Evolutionary conservation across 2,797 vertebrate species (phyloP), one percentile per base, ranked within the genome.

Genomic region (Dipus sagitta): DNA sequence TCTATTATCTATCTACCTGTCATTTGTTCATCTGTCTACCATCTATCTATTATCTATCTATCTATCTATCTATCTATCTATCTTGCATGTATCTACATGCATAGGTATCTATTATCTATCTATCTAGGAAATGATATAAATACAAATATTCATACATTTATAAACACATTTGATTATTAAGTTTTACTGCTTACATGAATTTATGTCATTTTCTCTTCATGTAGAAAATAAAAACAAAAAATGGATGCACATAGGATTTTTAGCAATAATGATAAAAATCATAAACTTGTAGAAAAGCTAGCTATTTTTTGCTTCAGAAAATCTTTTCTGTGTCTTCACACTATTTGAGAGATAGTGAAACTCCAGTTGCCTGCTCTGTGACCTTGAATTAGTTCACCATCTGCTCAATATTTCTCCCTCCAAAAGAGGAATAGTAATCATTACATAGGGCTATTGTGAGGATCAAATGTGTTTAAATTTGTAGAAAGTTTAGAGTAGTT

Each of bases 391-490:
- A 60, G 20, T 77, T 65, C 88, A 86, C 30, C 2, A 34, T 89
- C 34, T 67, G 26, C 10, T 76, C 32, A n/a, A 71, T 30, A 60
- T 32, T 67, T 83, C 32, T 86, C 2, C 68, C 60, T 78, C 3
- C 76, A 30, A 72, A 85, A 87, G 15, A 74, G 4, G 18, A 14
- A 34, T 86, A 12, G 85, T 78, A 89, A 65, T 62, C 8, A 18
- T 26, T 81, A 72, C 65, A 65, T 21, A 47, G 42, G 2, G 6
- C 3, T 83, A 6, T 74, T 88, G 12, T 90, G 42, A 89, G 30
- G 13, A 79, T 74, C 74, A 64, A 92, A 52, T 74, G 18, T 18
- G 9, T 76, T 90, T 38, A 88, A 72, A 67, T 84, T 92, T 92
- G 3, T 76, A 80, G 76, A 83, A 72, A 58, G 38, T 85, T 47